A percentile compares a stretch with the other conserved stretches of the same genome.
phyloP scores from a whole-genome alignment of 2,888 invertebrate species.

The Athrips mouffetella region DNA sequence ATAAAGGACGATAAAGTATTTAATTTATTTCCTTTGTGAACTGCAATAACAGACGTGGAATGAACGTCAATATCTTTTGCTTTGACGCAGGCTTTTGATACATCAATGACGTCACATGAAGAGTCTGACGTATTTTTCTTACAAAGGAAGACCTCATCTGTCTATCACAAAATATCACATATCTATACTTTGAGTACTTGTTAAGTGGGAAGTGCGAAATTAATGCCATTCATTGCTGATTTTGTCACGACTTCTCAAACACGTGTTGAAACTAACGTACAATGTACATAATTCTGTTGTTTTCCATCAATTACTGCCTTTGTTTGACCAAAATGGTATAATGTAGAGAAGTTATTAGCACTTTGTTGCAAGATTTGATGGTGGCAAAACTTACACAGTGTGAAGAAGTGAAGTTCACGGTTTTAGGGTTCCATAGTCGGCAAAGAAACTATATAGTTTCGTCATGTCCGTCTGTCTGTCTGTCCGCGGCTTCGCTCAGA shows the following conservation, averaged over 20 bases:
- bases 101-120: background rate
- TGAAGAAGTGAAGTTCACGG: background rate
- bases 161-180: too few species aligned
- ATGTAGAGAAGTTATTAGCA: background rate
- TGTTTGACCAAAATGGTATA: background rate
- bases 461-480: too few species aligned
- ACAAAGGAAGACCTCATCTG: background rate
- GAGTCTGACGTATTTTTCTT: background rate
- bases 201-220: too few species aligned
- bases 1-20: background rate
- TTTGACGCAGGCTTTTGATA: conserved; percentile 2
- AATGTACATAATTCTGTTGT: background rate
- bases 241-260: background rate
- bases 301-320: background rate
- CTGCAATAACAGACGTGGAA: background rate
- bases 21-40: background rate
- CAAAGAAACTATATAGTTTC: too few species aligned
- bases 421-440: too few species aligned
- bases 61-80: background rate
- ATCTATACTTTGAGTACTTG: too few species aligned
- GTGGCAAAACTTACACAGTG: background rate
- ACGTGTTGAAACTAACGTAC: background rate
- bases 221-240: background rate
- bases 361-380: background rate
- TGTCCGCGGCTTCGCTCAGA: too few species aligned